Evolutionary conservation across 2,888 invertebrate genomes (phyloP).

Genomic region (Bursaphelenchus okinawaensis): DNA sequence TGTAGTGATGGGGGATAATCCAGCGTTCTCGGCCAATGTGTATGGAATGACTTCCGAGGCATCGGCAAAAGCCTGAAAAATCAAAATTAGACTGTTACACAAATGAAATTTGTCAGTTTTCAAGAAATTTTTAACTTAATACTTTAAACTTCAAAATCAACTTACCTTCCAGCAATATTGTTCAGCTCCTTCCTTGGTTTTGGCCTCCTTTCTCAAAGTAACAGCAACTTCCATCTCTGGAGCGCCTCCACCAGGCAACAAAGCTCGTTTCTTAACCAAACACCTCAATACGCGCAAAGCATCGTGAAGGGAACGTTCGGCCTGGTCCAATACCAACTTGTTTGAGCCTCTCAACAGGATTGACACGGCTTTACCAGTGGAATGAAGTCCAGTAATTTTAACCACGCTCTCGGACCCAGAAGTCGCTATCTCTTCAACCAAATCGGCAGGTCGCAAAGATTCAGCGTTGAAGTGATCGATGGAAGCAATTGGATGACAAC

Average conservation of each 20-base stretch:
- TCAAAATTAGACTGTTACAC: not conserved
- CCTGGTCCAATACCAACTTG: slow-evolving; percentile 80
- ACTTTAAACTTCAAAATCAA: not conserved
- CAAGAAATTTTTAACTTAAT: not conserved
- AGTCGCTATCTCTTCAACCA: slow-evolving; percentile 85
- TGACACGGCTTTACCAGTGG: slow-evolving; percentile 82
- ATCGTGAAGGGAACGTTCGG: slow-evolving; percentile 84
- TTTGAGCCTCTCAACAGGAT: slow-evolving; percentile 84
- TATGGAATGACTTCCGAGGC: slow-evolving; percentile 81
- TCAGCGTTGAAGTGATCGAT: slow-evolving; percentile 92
- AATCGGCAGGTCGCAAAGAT: slow-evolving; percentile 81
- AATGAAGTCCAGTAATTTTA: slow-evolving; percentile 81
- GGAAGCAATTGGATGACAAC: slow-evolving; percentile 82
- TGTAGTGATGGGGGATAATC: slow-evolving; percentile 84
- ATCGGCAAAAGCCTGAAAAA: slow-evolving; percentile 74
- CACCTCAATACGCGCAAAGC: slow-evolving; percentile 89
- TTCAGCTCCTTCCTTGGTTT: slow-evolving; percentile 76
- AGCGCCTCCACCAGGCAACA: slow-evolving; percentile 72
- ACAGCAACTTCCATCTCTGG: slow-evolving; percentile 91
- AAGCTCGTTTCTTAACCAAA: slow-evolving; percentile 75
- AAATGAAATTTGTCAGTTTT: not conserved
- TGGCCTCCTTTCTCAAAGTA: slow-evolving; percentile 73
- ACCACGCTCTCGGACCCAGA: slow-evolving; percentile 79
- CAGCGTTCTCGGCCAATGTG: slow-evolving; percentile 84
- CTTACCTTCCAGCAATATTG: slow-evolving; percentile 78